phyloP scores from a whole-genome alignment of 1,140 invertebrate genomes.

The Hycleus phaleratus region DNA sequence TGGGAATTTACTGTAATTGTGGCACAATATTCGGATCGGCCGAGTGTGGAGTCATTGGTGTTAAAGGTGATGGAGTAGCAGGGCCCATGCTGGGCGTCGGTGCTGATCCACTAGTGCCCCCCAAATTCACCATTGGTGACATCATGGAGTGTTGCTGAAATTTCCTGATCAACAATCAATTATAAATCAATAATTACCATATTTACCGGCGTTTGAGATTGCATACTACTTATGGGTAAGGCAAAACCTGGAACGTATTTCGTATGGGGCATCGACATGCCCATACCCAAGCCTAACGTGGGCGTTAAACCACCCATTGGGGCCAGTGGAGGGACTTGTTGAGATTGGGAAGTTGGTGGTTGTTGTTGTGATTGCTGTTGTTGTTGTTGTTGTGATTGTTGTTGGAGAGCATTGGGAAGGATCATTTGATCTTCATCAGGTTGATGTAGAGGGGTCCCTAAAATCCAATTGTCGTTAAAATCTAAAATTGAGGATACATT shows the following conservation, averaged over 20 bases:
- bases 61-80: slow-evolving; percentile 74
- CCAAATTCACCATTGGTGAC: slow-evolving; percentile 59
- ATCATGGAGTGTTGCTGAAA: slow-evolving; percentile 70
- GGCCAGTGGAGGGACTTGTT: slow-evolving; percentile 49
- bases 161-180: not conserved
- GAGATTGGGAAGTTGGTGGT: slow-evolving; percentile 19
- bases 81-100: slow-evolving; percentile 57
- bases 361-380: slow-evolving; percentile 40
- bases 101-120: slow-evolving; percentile 48
- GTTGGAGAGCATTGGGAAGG: slow-evolving; percentile 70
- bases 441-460: slow-evolving; percentile 78
- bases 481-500: not conserved
- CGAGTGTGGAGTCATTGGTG: slow-evolving; percentile 89
- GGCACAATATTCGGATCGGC: slow-evolving; percentile 90
- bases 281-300: slow-evolving; percentile 45
- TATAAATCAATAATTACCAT: not conserved
- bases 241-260: slow-evolving; percentile 62
- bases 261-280: slow-evolving; percentile 54
- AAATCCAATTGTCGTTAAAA: not conserved
- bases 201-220: slow-evolving; percentile 78
- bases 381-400: slow-evolving; percentile 48
- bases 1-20: slow-evolving; percentile 72
- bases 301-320: slow-evolving; percentile 48
- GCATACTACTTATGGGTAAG: slow-evolving; percentile 67
- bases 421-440: slow-evolving; percentile 88